These are phyloP conservation scores for Microplitis demolitor DNA, from an alignment of 1,140 invertebrate genomes.

Conservation along the genomic window DNA sequence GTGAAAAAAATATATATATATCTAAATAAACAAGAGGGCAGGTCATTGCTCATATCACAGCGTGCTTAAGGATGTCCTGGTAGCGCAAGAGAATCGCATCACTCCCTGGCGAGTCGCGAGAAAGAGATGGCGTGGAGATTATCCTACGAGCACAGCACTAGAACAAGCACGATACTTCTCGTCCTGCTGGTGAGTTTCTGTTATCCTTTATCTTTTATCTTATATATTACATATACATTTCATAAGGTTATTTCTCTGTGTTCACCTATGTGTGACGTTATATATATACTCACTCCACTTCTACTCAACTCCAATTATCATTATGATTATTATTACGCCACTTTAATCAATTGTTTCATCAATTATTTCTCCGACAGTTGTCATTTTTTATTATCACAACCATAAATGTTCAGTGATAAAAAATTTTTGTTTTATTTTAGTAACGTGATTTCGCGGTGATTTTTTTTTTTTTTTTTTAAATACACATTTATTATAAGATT, in stretches of 20 bases:
- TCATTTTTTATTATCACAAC: too few relatives aligned
- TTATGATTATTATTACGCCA: not conserved
- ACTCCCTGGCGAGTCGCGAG: slow-evolving; percentile 24
- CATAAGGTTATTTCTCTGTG: slow-evolving; percentile 12
- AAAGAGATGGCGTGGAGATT: slow-evolving; percentile 56
- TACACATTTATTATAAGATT: not conserved
- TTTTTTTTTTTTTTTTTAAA: not conserved
- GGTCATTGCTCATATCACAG: slow-evolving; percentile 21
- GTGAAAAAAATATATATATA: not conserved
- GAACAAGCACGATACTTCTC: slow-evolving; percentile 54
- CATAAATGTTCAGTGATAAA: too few relatives aligned
- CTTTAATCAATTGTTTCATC: not conserved
- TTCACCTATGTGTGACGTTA: slow-evolving; percentile 9
- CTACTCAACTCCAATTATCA: not conserved
- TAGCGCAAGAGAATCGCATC: slow-evolving; percentile 38
- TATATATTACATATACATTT: not conserved
- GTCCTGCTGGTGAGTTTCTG: slow-evolving; percentile 48
- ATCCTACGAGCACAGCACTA: slow-evolving; percentile 45
- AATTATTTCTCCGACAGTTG: not conserved
- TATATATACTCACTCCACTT: not conserved
- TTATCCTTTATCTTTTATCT: slow-evolving; percentile 27
- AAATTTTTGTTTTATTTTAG: not conserved
- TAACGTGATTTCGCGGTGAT: slow-evolving; percentile 9
- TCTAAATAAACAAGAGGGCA: not conserved
- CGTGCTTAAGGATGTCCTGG: slow-evolving; percentile 49